Evolutionary conservation across 2,888 invertebrate genomes (phyloP).

Genomic region (Pristionchus exspectatus): DNA sequence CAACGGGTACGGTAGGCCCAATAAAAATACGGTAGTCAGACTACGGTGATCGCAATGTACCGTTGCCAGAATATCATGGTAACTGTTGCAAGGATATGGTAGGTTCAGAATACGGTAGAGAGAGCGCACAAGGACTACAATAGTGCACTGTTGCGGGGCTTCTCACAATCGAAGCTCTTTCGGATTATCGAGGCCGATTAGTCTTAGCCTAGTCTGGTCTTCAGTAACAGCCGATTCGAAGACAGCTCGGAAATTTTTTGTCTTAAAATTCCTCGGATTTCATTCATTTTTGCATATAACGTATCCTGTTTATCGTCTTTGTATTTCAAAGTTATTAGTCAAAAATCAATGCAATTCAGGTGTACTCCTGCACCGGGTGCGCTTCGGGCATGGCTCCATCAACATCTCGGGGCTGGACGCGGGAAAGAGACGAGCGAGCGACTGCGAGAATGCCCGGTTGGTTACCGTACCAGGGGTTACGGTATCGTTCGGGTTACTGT

Average conservation of each 20-base stretch:
- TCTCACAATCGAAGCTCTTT: no score
- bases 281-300: no score
- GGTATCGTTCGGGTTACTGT: not conserved
- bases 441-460: conserved; percentile 21
- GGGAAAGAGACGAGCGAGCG: conserved; percentile 28
- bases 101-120: no score
- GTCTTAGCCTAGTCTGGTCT: no score
- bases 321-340: no score
- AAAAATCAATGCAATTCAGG: conserved; percentile 6
- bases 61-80: not conserved
- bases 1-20: conserved; percentile 33
- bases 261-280: no score
- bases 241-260: no score
- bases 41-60: not conserved
- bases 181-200: no score
- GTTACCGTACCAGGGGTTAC: not conserved
- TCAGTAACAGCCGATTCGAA: no score
- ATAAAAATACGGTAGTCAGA: not conserved
- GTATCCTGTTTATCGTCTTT: no score
- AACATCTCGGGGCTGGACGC: not conserved
- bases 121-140: no score
- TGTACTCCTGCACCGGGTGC: conserved; percentile 43
- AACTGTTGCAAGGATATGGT: not conserved
- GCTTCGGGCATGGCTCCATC: conserved; percentile 22
- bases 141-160: no score